Evolutionary conservation across 1,140 invertebrate genomes (phyloP).

Genomic region (Cryptotermes secundus): DNA sequence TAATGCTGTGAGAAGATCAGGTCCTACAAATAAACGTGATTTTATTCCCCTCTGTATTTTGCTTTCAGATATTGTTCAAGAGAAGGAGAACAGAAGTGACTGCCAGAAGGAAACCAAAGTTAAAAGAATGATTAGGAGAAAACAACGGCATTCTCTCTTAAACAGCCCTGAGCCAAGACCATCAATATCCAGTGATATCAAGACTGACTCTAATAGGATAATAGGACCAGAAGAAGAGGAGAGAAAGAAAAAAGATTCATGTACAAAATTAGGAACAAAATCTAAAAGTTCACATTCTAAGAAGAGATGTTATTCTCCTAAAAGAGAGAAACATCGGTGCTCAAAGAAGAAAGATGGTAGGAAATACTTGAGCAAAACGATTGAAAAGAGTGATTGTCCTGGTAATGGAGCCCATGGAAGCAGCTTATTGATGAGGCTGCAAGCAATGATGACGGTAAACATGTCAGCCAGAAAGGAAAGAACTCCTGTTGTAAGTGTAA

Average conservation of each 20-base stretch:
- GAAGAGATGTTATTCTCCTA: background rate
- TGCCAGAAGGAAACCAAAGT: background rate
- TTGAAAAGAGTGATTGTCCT: background rate
- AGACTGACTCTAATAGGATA: background rate
- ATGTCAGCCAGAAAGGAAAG: background rate
- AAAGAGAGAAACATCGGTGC: background rate
- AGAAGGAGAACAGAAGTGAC: slow-evolving; percentile 1
- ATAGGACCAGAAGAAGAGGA: background rate
- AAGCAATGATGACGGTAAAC: background rate
- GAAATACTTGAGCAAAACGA: background rate
- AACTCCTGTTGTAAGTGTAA: background rate
- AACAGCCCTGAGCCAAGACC: background rate
- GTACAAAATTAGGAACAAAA: background rate
- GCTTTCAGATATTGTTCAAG: background rate
- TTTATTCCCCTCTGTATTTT: background rate
- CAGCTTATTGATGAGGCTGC: slow-evolving; percentile 10
- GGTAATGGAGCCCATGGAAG: background rate
- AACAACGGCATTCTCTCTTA: background rate
- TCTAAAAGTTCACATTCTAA: background rate
- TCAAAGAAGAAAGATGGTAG: background rate
- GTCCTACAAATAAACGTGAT: too few species aligned
- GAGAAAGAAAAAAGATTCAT: background rate
- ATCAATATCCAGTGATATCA: background rate
- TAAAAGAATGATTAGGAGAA: background rate
- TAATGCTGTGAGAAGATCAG: too few species aligned